Evolutionary conservation across 2,113 vertebrate species (phyloP).

Genomic region (Salvator merianae): DNA sequence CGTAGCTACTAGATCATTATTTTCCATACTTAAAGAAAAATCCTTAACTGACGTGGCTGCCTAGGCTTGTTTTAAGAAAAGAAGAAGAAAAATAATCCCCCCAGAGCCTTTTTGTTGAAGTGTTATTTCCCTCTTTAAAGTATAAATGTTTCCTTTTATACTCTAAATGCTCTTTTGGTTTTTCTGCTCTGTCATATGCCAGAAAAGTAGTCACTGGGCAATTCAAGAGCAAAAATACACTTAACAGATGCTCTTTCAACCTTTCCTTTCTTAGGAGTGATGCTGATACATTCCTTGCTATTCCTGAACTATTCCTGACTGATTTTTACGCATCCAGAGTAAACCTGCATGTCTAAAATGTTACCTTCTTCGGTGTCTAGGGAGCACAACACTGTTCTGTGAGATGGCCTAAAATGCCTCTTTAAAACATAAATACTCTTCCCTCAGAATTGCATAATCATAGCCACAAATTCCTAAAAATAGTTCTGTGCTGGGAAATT

Average conservation of each 20-base stretch:
- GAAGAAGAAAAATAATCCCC: rapidly evolving
- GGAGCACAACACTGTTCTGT: slow-evolving; percentile 51
- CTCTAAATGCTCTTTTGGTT: slow-evolving; percentile 28
- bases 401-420: slow-evolving; percentile 65
- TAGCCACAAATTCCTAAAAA: slow-evolving; percentile 62
- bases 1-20: background rate
- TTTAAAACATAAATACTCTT: slow-evolving; percentile 74
- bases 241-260: slow-evolving; percentile 71
- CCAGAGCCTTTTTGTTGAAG: background rate
- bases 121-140: slow-evolving; percentile 51
- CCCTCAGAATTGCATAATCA: slow-evolving; percentile 62
- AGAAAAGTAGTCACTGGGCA: slow-evolving; percentile 61
- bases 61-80: slow-evolving; percentile 21
- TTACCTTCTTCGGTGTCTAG: slow-evolving; percentile 62
- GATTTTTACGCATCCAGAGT: slow-evolving; percentile 59
- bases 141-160: slow-evolving; percentile 63
- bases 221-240: slow-evolving; percentile 67
- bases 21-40: background rate
- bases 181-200: slow-evolving; percentile 57
- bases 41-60: background rate
- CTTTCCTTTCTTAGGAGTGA: slow-evolving; percentile 54
- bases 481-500: slow-evolving; percentile 68
- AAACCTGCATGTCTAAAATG: slow-evolving; percentile 32
- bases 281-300: slow-evolving; percentile 57
- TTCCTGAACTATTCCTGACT: slow-evolving; percentile 63